phyloP scores from a whole-genome alignment of 2,797 vertebrate species.

The Acomys russatus region DNA sequence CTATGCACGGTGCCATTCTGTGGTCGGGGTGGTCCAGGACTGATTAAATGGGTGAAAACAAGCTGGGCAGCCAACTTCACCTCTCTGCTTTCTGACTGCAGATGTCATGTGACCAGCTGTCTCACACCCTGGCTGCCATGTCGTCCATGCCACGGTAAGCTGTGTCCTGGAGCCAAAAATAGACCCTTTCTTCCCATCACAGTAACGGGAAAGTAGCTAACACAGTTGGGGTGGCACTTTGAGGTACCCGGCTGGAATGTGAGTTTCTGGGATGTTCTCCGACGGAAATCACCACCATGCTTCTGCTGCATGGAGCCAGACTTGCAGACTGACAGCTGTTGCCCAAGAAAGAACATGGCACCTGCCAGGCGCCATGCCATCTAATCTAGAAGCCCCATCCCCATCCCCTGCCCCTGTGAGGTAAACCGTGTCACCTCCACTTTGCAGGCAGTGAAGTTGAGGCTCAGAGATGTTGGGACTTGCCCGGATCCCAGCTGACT shows the following conservation, averaged over 20 bases:
- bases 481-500: neutral
- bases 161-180: neutral
- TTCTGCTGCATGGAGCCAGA: neutral
- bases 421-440: neutral
- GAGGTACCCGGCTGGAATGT: fast-evolving
- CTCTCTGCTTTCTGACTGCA: neutral
- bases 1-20: neutral
- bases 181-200: neutral
- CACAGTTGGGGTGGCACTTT: fast-evolving
- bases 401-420: fast-evolving
- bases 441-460: neutral
- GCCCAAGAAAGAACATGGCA: neutral
- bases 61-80: fast-evolving
- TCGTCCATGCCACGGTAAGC: neutral
- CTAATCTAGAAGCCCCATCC: neutral
- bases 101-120: neutral
- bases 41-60: neutral
- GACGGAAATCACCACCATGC: fast-evolving
- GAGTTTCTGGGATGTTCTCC: neutral
- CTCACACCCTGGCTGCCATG: neutral
- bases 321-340: neutral
- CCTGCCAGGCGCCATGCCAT: neutral
- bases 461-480: neutral
- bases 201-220: neutral
- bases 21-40: too few species aligned